Evolutionary conservation across 2,113 vertebrate species (phyloP).

Genomic region (Brachirus orientalis): DNA sequence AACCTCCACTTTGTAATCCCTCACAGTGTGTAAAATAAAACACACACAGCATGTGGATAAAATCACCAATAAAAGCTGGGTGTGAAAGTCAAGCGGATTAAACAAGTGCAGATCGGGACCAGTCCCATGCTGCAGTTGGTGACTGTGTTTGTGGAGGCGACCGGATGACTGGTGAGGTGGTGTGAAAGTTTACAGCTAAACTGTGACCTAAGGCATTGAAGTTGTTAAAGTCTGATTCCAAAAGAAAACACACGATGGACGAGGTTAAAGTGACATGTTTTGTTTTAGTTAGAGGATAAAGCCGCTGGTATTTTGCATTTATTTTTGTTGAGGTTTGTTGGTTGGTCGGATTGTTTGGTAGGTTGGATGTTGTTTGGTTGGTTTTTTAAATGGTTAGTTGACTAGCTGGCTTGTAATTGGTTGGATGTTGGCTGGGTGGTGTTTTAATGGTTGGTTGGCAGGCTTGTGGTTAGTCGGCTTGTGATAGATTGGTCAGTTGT

Average conservation of each 20-base stretch:
- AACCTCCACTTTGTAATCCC: constrained; percentile 63
- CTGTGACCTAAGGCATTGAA: constrained; percentile 27
- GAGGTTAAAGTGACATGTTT: background rate
- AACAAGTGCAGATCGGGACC: constrained; percentile 15
- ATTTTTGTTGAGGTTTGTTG: background rate
- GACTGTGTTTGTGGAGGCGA: constrained; percentile 18
- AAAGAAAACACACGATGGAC: background rate
- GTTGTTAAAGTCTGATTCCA: background rate
- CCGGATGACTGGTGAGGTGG: constrained; percentile 31
- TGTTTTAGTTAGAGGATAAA: background rate
- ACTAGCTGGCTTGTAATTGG: too few relatives aligned
- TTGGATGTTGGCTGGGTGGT: too few relatives aligned
- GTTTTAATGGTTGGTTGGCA: too few relatives aligned
- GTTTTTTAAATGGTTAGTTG: too few relatives aligned
- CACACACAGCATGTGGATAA: constrained; percentile 47
- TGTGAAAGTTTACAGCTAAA: constrained; percentile 64
- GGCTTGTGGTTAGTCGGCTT: too few relatives aligned
- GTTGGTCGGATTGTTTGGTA: too few relatives aligned
- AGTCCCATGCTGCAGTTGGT: constrained; percentile 26
- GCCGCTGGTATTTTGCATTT: background rate
- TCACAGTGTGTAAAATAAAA: constrained; percentile 67
- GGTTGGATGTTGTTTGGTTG: too few relatives aligned
- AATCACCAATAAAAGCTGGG: constrained; percentile 59
- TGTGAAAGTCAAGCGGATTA: constrained; percentile 65
- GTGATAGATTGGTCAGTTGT: too few relatives aligned